Evolutionary conservation across 2,113 vertebrate species (phyloP).

Genomic region (Paraplagusia blochii): DNA sequence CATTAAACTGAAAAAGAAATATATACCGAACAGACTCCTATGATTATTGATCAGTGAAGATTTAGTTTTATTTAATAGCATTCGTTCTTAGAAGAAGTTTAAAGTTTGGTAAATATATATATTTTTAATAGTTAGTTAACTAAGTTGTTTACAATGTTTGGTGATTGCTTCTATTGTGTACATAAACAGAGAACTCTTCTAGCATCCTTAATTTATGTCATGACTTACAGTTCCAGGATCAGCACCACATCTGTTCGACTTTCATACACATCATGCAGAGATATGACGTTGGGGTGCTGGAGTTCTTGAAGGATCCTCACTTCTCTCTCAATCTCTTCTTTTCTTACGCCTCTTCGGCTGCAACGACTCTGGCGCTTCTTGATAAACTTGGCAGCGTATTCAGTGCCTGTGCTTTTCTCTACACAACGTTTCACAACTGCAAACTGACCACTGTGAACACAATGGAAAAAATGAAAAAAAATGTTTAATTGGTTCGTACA

Average conservation of each 20-base stretch:
- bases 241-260: constrained; percentile 94
- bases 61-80: too few species aligned
- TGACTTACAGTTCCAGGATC: constrained; percentile 95
- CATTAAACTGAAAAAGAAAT: too few species aligned
- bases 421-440: constrained; percentile 90
- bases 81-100: too few species aligned
- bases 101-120: too few species aligned
- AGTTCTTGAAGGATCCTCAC: constrained; percentile 89
- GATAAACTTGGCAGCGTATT: constrained; percentile 94
- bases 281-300: constrained; percentile 86
- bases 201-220: background rate
- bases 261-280: constrained; percentile 90
- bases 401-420: constrained; percentile 81
- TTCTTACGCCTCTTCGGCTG: constrained; percentile 86
- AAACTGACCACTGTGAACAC: constrained; percentile 87
- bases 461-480: constrained; percentile 1
- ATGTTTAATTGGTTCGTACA: too few species aligned
- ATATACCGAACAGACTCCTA: too few species aligned
- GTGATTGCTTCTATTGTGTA: too few species aligned
- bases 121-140: too few species aligned
- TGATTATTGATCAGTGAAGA: too few species aligned
- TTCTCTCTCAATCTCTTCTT: constrained; percentile 91
- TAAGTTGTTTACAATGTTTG: too few species aligned
- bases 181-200: too few species aligned
- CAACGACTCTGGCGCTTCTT: constrained; percentile 88